Conservation (phyloP, 2,888 invertebrate species). For the Oscheius myriophilus region DNA sequence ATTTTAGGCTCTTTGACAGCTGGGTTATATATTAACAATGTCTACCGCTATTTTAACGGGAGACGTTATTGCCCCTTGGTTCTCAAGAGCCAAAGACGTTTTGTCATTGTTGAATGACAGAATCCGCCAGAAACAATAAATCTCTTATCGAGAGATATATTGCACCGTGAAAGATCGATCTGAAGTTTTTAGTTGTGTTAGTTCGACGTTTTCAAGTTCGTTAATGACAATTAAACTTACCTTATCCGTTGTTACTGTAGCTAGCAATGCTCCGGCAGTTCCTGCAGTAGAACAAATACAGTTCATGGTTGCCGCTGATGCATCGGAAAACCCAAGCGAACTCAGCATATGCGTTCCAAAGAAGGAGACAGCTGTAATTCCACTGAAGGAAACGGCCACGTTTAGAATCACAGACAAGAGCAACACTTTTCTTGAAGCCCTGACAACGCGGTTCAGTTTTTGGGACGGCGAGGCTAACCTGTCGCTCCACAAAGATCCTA, state of each 20-base stretch:
- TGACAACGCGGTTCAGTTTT: not conserved
- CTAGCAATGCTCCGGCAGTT: constrained; percentile 54
- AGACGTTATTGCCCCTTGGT: no score
- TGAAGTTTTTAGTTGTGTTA: no score
- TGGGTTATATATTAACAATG: no score
- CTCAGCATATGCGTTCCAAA: constrained; percentile 62
- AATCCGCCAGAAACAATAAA: no score
- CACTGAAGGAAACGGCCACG: constrained; percentile 57
- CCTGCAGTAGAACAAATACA: constrained; percentile 55
- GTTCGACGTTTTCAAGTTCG: no score
- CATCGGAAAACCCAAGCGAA: constrained; percentile 54
- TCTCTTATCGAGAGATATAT: no score
- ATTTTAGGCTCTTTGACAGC: no score
- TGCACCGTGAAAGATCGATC: no score
- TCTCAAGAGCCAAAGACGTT: no score
- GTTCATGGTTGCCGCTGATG: constrained; percentile 56
- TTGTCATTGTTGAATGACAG: no score
- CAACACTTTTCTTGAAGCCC: constrained; percentile 32
- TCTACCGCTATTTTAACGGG: no score
- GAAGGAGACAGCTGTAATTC: constrained; percentile 62
- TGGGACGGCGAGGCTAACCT: not conserved
- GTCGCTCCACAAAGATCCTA: not conserved
- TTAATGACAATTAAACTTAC: no score
- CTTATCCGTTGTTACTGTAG: constrained; percentile 52
- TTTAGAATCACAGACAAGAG: constrained; percentile 49